Base-by-base conservation (phyloP, 2,797 vertebrate species). In the Rachycentron canadum region DNA sequence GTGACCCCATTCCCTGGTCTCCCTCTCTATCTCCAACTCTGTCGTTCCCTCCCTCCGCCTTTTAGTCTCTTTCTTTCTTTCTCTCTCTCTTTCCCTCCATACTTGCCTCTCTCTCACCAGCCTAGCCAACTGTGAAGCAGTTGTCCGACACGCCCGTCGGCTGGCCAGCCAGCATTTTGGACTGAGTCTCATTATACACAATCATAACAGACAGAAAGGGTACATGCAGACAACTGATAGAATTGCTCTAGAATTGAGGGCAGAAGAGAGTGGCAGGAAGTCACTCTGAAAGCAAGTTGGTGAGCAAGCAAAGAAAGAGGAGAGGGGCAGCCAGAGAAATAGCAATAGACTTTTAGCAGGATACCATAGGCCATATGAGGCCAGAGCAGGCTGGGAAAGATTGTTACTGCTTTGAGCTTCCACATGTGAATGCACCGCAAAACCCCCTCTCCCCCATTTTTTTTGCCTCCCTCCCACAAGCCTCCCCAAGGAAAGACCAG, bases 1-100 rank as follows among this genome's bases (percentile, higher is more conserved):
- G 91, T 94, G 93, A 95, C 93, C 95, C 92, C 88, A 70, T 91
- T 94, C 89, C 85, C 69, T 67, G 78, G 80, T 86, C 83, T 89
- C 81, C 71, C 77, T 83, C 88, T 91, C 88, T 78, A 83, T 89
- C 88, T 89, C 79, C 84, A 77, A 63, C 81, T 82, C 85, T 60
- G 75, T 77, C 73, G 40, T 76, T 91, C 84, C 76, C 81, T 90
- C 88, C 83, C 80, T 89, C 83, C 10, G 32, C 81, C 58, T 63
- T 58, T 65, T 72, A 72, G 23, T 47, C 36, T 66, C 69, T 76
- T 56, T 70, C 55, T 30, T 28, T 63, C 53, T 78, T 63, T 81
- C 75, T 67, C 58, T 65, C 79, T 57, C 61, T 78, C 73, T 41
- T 65, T 66, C 76, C 52, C 73, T 73, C 68, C 23, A 50, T 86